Base-by-base conservation (phyloP, 2,888 invertebrate genomes). In the Myathropa florea region DNA sequence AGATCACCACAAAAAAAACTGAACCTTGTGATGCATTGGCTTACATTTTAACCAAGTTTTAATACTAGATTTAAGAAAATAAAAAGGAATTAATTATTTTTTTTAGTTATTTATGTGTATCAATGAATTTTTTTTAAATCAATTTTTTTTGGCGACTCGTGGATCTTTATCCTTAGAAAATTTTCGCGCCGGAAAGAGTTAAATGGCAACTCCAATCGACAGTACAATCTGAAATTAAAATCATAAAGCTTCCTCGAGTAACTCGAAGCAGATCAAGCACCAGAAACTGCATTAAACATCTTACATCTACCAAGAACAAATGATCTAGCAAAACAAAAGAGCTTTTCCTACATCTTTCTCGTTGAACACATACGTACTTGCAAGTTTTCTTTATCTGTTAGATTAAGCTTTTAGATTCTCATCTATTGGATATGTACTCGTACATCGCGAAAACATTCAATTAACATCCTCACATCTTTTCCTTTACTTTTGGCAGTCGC, bases 391-490 rank as follows among this genome's bases (percentile, higher is more conserved):
- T 72, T 26, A 64, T 71, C 33, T 61, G 10, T 28, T 75, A 30
- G 70, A 26, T 57, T 36, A 63, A 84, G 84, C 81, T 84, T 84
- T 84, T 23, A 36, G 80, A 65, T 61, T 33, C 57, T 67, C 55
- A 80, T 75, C 75, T 61, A 61, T 61, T 76, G 55, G 60, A 60
- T 79, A 59, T 57, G 80, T 75, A n/a, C n/a, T n/a, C n/a, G n/a
- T n/a, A 71, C 76, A 55, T 71, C 70, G 65, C 71, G 30, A 75
- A 67, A 57, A 67, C 57, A 65, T 71, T 72, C 81, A 77, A 81
- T 84, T 77, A 81, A 63, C 76, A 81, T 81, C 84, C 81, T 67
- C 81, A 46, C 76, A 84, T 76, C 70, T 18, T 67, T 76, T 84
- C 57, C 60, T 81, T 76, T 60, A 39, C 67, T 39, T 61, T 76